phyloP scores from a whole-genome alignment of 1,140 invertebrate species.

The Temnothorax longispinosus region DNA sequence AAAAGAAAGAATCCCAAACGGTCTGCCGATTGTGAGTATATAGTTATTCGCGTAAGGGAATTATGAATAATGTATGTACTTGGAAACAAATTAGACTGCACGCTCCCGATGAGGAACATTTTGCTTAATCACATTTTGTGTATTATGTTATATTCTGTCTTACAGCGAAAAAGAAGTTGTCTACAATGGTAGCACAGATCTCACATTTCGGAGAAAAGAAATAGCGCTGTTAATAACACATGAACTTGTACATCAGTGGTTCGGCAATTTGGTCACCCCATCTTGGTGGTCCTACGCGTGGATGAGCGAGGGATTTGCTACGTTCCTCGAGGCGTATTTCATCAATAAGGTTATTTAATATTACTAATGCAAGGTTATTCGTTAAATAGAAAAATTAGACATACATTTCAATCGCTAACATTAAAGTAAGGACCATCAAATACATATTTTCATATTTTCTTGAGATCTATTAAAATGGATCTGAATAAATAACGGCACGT shows the following conservation, averaged over 20 bases:
- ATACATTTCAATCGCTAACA: no score
- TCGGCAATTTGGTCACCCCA: conserved; percentile 2
- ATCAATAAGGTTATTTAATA: background rate
- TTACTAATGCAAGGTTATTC: no score
- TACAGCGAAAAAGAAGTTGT: background rate
- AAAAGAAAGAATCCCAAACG: background rate
- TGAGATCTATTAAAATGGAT: no score
- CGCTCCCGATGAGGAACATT: background rate
- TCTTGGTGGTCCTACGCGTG: background rate
- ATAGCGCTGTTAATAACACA: background rate
- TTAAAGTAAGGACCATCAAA: no score
- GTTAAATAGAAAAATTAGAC: no score
- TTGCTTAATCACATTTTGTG: background rate
- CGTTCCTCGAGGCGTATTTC: background rate
- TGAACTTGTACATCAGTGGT: background rate
- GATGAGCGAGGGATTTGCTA: background rate
- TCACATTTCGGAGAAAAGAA: no score
- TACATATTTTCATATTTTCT: no score
- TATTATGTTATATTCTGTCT: background rate
- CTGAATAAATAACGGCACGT: no score
- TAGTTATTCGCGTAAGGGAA: background rate
- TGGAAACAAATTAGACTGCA: no score
- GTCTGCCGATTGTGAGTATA: background rate
- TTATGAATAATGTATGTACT: no score
- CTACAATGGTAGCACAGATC: background rate